Evolutionary conservation across 2,113 vertebrate genomes (phyloP).

Genomic region (Stictonetta naevosa): DNA sequence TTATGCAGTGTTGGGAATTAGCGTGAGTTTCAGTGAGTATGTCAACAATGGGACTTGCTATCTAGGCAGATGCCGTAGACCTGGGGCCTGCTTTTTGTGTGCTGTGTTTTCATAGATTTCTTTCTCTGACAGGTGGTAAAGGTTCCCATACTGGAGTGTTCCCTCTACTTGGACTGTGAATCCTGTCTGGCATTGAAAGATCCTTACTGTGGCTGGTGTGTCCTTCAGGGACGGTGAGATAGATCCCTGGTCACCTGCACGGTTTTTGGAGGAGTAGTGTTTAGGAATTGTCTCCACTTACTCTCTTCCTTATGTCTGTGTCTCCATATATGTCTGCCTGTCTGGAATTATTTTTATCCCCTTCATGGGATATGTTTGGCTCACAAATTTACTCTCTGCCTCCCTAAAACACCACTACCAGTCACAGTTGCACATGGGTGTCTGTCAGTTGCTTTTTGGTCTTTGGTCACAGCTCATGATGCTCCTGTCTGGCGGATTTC

Average conservation of each 20-base stretch:
- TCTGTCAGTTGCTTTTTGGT: background rate
- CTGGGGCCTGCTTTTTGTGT: background rate
- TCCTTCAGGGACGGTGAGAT: slow-evolving; percentile 92
- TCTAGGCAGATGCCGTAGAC: background rate
- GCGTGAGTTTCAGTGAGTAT: background rate
- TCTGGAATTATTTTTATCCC: background rate
- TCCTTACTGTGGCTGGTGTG: slow-evolving; percentile 98
- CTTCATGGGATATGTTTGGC: background rate
- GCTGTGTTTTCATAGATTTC: background rate
- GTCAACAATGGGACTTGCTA: background rate
- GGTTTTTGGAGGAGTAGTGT: background rate
- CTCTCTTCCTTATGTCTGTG: background rate
- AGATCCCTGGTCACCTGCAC: slow-evolving; percentile 26
- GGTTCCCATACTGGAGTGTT: slow-evolving; percentile 92
- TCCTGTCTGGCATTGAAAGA: slow-evolving; percentile 90
- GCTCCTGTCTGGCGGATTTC: background rate
- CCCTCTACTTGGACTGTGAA: slow-evolving; percentile 85
- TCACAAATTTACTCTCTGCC: background rate
- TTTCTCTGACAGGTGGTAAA: slow-evolving; percentile 84
- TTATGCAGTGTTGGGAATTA: background rate
- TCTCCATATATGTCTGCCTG: background rate
- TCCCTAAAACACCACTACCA: background rate
- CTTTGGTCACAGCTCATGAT: rapidly evolving
- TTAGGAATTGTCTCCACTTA: background rate
- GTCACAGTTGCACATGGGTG: background rate